Base-by-base conservation (phyloP, 2,888 invertebrate species). In the Drosophila monieri region DNA sequence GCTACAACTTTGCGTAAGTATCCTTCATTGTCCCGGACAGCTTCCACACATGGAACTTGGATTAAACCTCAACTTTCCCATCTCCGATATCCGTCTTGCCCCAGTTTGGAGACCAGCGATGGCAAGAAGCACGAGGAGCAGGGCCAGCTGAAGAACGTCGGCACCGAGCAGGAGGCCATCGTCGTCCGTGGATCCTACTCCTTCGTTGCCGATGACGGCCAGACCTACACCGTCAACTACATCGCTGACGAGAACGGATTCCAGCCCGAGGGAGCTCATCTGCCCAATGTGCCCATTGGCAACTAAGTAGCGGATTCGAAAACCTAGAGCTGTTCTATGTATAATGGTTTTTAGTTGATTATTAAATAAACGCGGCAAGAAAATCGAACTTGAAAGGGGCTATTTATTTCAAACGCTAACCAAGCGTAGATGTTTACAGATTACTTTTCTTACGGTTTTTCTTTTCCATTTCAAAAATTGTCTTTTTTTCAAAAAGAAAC, bases 1-100 rank as follows among this genome's bases (percentile, higher is more conserved):
- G 93, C 52, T 94, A 94, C 90, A 93, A 91, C 73, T 94, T 93
- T 76, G 92, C 92, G 94, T 94, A 91, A 93, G 88, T 80, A 25
- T 6, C 3, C 18, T 2, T 10, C 35, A 39, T 10, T 18, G 9
- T 4, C 15, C 4, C 18, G 39, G 6, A 35, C 35, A 35, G 6
- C n/a, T 6, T 35, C 14, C n/a, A n/a, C 14, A 14, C 6, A 35
- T 35, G 35, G 32, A 12, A 32, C 12, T n/a, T 32, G 32, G 32
- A 32, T 35, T 35, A 43, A 59, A 6, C 12, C 10, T 5, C 9
- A 18, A 41, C 39, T 15, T 41, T 9, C 14, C 2, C 41, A 15
- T 41, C 18, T 21, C 43, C 12, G 21, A 27, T 27, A 27, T 9
- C 27, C 27, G 9, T 27, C 3, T n/a, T 14, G 14, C n/a, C n/a